Evolutionary conservation across 2,888 invertebrate genomes (phyloP).

Genomic region (Phengaris arion): DNA sequence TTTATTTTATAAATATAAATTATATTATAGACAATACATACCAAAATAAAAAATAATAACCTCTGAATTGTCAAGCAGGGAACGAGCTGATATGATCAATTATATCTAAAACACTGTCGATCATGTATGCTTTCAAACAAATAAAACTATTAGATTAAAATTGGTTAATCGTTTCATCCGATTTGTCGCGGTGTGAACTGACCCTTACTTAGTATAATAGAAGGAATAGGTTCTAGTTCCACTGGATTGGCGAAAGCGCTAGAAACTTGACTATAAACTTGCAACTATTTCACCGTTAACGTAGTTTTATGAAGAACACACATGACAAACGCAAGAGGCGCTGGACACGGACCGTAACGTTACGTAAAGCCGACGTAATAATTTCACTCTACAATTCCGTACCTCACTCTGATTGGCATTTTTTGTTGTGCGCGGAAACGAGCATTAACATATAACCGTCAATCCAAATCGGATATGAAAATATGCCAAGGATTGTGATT

Average conservation of each 20-base stretch:
- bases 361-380: constrained; percentile 8
- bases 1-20: too few relatives aligned
- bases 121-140: too few relatives aligned
- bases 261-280: neutral
- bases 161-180: too few relatives aligned
- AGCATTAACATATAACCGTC: neutral
- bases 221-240: neutral
- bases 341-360: constrained; percentile 8
- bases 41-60: too few relatives aligned
- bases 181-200: too few relatives aligned
- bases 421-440: constrained; percentile 7
- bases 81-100: too few relatives aligned
- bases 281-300: neutral
- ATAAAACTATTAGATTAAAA: too few relatives aligned
- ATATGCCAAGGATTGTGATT: constrained; percentile 24
- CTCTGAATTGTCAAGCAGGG: too few relatives aligned
- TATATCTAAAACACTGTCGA: too few relatives aligned
- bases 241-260: neutral
- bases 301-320: constrained; percentile 2
- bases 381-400: constrained; percentile 3
- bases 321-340: neutral
- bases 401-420: constrained; percentile 9
- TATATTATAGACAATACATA: too few relatives aligned
- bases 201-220: too few relatives aligned
- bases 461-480: constrained; percentile 21